Evolutionary conservation across 2,113 vertebrate genomes (phyloP), one percentile per base, ranked within the genome.

Genomic region (Scophthalmus maximus): DNA sequence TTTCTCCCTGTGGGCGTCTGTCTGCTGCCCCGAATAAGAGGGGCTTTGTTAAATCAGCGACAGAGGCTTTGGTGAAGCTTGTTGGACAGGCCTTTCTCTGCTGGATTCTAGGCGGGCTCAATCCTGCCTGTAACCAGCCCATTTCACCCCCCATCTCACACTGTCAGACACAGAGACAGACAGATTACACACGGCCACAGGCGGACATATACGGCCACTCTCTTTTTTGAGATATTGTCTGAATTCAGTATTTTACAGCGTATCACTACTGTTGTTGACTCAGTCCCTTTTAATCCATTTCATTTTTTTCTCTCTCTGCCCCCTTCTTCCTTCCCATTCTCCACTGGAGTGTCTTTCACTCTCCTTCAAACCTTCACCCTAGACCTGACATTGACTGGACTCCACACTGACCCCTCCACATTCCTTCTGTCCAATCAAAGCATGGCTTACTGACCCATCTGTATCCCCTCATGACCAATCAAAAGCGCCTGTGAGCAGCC

Each of bases 21-120:
- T 91, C 86, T 81, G 89, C 90, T 77, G 87, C 83, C 79, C 81
- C 10, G 78, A 88, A 89, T 91, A 89, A 91, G 87, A 88, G 82
- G 74, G 78, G 86, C 84, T 92, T 90, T 90, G 87, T 90, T 84
- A 76, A 87, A 87, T 85, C 77, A 83, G 77, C 68, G 86, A 70
- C 79, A 42, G 70, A 71, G 74, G 71, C 72, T 90, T 86, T 87
- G 80, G 82, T 73, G 87, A 80, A 66, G 85, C 82, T 68, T 80
- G 81, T 88, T 84, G 79, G 78, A 72, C 82, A 79, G 84, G 79
- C 64, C 76, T 47, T 79, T 76, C 67, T 83, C 81, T 78, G 79
- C 68, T 81, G 82, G 76, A 70, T 87, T 65, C 57, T 60, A 65
- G 68, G 61, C 36, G 27, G 56, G 61, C 60, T 80, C 60, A 58